A percentile compares a stretch with the other conserved stretches of the same genome.
Evolutionary conservation across 2,888 invertebrate species (phyloP).

Genomic region (Metallyticus violacea): DNA sequence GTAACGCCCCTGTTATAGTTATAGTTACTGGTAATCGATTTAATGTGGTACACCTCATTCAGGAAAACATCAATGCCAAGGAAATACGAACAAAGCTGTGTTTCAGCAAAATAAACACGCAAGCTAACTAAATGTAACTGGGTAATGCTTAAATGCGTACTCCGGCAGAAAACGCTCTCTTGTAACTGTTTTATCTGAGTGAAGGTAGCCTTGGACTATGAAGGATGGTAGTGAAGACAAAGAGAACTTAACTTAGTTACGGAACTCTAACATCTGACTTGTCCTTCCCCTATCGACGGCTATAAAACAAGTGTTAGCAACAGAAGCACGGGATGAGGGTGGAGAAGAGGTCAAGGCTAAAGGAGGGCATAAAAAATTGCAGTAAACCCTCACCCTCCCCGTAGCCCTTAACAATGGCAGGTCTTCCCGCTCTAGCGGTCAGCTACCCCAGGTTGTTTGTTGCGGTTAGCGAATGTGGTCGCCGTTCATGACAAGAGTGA

Average conservation of each 20-base stretch:
- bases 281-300: not conserved
- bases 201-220: too few species aligned
- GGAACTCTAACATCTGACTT: not conserved
- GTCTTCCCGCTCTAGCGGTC: not conserved
- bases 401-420: not conserved
- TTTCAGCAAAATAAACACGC: too few species aligned
- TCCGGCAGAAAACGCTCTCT: not conserved
- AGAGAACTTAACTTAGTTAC: not conserved
- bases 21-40: too few species aligned
- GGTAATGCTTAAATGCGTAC: not conserved
- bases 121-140: not conserved
- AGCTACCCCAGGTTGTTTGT: not conserved
- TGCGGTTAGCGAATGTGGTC: not conserved
- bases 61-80: too few species aligned
- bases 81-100: too few species aligned
- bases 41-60: too few species aligned
- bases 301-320: not conserved
- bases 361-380: not conserved
- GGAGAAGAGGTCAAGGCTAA: not conserved
- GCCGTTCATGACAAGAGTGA: not conserved
- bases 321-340: not conserved
- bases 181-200: too few species aligned
- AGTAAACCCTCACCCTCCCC: not conserved
- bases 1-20: too few species aligned
- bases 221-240: not conserved